A percentile compares a stretch with the other conserved stretches of the same genome.
Conservation (phyloP, 2,888 invertebrate genomes). For the Eupeodes latifasciatus region DNA sequence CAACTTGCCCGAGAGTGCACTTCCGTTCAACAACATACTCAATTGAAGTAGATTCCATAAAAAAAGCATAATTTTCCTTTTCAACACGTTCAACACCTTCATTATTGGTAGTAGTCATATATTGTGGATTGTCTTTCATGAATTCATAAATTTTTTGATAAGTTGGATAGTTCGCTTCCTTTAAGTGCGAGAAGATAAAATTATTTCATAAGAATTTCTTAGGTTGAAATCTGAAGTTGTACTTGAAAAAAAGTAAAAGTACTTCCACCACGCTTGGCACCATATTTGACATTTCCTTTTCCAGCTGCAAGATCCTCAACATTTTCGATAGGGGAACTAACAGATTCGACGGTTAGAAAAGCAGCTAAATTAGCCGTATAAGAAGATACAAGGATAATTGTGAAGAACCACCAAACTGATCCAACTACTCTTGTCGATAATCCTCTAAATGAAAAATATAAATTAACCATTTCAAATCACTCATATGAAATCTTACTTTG, state of each 20-base stretch:
- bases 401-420: conserved; percentile 95
- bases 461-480: not conserved
- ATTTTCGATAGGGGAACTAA: conserved; percentile 89
- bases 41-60: conserved; percentile 92
- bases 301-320: conserved; percentile 92
- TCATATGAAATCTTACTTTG: conserved; percentile 86
- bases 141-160: conserved; percentile 92
- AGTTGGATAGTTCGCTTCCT: conserved; percentile 90
- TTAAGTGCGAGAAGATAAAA: not conserved
- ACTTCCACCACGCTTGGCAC: conserved; percentile 92
- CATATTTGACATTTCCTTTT: conserved; percentile 93
- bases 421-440: conserved; percentile 94
- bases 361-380: conserved; percentile 97
- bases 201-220: not conserved
- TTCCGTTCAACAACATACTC: conserved; percentile 89
- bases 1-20: conserved; percentile 87
- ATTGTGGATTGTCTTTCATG: conserved; percentile 89
- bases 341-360: conserved; percentile 92
- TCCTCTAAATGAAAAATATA: conserved; percentile 86
- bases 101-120: conserved; percentile 85
- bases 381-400: conserved; percentile 90
- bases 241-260: conserved; percentile 96
- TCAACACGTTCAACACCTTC: conserved; percentile 86
- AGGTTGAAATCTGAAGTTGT: conserved; percentile 60
- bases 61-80: conserved; percentile 88